phyloP scores from a whole-genome alignment of 2,797 vertebrate species.

The Pangasius sanitwongsei region DNA sequence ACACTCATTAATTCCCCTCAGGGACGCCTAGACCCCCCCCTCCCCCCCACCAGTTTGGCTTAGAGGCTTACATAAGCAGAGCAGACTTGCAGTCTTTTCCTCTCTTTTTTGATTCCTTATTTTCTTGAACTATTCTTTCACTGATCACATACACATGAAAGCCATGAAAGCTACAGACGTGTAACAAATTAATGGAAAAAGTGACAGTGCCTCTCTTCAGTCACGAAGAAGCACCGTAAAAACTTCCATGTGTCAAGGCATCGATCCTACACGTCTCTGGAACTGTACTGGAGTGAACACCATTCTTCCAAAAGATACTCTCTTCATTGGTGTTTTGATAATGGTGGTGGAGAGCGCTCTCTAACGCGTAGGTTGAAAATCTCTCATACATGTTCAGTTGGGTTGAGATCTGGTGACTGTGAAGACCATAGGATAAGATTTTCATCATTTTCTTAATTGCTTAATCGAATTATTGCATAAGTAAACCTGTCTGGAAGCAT shows the following conservation, averaged over 20 bases:
- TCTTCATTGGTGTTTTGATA: neutral
- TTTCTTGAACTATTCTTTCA: constrained; percentile 25
- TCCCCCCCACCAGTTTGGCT: constrained; percentile 62
- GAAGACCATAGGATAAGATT: neutral
- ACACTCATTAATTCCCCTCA: constrained; percentile 57
- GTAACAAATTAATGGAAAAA: neutral
- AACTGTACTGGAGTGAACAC: too few species aligned
- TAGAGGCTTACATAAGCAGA: constrained; percentile 62
- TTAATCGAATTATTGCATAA: neutral
- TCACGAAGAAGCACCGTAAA: neutral
- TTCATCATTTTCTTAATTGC: neutral
- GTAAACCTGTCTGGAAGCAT: neutral
- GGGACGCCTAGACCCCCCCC: constrained; percentile 39
- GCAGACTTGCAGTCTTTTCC: constrained; percentile 50
- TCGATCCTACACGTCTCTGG: neutral
- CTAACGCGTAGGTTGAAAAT: neutral
- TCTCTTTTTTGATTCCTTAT: constrained; percentile 27
- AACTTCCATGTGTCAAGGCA: neutral
- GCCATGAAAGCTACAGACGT: neutral
- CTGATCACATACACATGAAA: neutral
- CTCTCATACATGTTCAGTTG: neutral
- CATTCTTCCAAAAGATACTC: neutral
- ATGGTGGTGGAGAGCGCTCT: neutral
- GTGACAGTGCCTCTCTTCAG: neutral
- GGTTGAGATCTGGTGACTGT: neutral